Evolutionary conservation across 1,140 invertebrate genomes (phyloP), one percentile per base, ranked within the genome.

Genomic region (Probaryconus sp.): DNA sequence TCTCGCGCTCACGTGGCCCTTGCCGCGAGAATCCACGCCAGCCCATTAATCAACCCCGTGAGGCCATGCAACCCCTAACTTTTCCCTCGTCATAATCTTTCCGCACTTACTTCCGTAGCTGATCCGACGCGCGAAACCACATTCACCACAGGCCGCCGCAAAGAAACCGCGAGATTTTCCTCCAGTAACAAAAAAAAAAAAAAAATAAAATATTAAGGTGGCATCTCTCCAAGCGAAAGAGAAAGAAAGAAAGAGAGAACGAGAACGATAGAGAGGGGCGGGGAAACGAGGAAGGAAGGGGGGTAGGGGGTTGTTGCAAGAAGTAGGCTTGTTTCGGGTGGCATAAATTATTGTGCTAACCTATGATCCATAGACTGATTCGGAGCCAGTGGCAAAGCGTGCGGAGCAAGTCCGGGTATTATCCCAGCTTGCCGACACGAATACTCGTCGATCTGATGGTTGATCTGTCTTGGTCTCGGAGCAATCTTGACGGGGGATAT

Each of bases 341-440:
- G 30, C 47, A 56, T 48, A 51, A 73, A 67, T 38, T 42, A 48
- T 60, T 42, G 42, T 77, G 79, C 85, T 85, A 81, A 87, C 85
- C 84, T 87, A 87, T 84, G 81, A 85, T 85, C 84, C 85, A 84
- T 85, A 84, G 82, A 81, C 67, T 58, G 73, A 30, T 74, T 79
- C 74, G 28, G 71, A 73, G 71, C 68, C 74, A 55, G 76, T 61
- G 70, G 43, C 51, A 74, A 67, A 56, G 58, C 70, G 70, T 56
- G 65, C 53, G 50, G 63, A 51, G 60, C 51, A 71, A 70, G 55
- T 61, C 18, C 63, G 60, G 38, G 38, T 20, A 20, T 42, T 42
- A 40, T 24, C 16, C 56, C 47, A 45, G 71, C 64, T 42, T 78
- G 60, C 56, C 55, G 38, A 69, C 65, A 51, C 64, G 48, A 63